These are phyloP conservation scores for Eustalomyia histrio DNA, from an alignment of 2,888 invertebrate genomes.

Conservation along the genomic window DNA sequence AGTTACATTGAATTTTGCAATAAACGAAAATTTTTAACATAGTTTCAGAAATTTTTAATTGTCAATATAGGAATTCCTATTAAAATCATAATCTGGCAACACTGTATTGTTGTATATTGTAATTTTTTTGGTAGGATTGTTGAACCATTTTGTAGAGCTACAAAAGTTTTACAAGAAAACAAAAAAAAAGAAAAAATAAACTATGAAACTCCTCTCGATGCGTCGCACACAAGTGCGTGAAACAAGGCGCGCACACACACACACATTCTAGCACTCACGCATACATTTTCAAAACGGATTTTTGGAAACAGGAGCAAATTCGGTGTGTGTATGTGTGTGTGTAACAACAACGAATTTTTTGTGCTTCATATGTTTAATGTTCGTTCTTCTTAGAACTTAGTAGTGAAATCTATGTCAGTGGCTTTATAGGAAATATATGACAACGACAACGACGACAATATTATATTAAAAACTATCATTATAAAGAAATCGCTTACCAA, in stretches of 20 bases:
- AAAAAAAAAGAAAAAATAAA: conserved; percentile 14
- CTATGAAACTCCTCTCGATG: conserved; percentile 60
- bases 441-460: conserved; percentile 3
- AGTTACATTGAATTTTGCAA: no score
- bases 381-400: conserved; percentile 36
- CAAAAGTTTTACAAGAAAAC: conserved; percentile 34
- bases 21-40: no score
- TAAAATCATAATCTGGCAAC: neutral
- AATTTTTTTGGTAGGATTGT: conserved; percentile 35
- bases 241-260: conserved; percentile 47
- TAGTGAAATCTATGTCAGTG: conserved; percentile 62
- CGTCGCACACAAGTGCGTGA: conserved; percentile 57
- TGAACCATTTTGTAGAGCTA: conserved; percentile 48
- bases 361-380: conserved; percentile 28
- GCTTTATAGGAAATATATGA: conserved; percentile 46
- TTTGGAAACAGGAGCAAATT: conserved; percentile 34
- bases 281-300: neutral
- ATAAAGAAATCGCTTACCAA: conserved; percentile 35
- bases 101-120: neutral
- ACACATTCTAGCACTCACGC: conserved; percentile 48
- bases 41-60: no score
- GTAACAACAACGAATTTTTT: neutral
- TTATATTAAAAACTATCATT: conserved; percentile 37
- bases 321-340: neutral
- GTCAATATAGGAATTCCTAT: no score